Evolutionary conservation across 1,140 invertebrate genomes (phyloP).

Genomic region (Lepidurus couesii): DNA sequence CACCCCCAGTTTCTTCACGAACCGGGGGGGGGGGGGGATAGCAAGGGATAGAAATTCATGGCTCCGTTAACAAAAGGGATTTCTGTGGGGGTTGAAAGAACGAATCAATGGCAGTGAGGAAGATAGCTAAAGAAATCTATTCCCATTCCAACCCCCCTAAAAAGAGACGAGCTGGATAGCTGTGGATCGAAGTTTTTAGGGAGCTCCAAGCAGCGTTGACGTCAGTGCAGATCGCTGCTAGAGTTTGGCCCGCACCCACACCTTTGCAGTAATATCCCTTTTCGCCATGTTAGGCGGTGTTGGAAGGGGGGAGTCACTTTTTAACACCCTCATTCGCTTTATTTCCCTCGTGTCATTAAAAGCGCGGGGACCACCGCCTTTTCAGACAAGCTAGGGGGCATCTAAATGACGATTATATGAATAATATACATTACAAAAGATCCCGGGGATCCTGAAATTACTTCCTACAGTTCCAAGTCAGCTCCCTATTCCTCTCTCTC

Average conservation of each 20-base stretch:
- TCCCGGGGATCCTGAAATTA: neutral
- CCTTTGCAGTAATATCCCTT: neutral
- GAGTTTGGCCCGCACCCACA: constrained; percentile 11
- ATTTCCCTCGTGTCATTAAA: neutral
- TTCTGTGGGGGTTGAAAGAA: neutral
- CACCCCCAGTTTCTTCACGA: too few relatives aligned
- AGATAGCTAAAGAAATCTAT: constrained; percentile 8
- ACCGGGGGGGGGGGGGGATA: neutral
- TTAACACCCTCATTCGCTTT: neutral
- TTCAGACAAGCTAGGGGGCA: neutral
- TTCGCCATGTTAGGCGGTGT: neutral
- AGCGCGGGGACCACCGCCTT: neutral
- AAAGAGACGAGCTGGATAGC: neutral
- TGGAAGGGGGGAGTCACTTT: neutral
- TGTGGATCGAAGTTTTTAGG: constrained; percentile 19
- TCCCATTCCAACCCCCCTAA: neutral
- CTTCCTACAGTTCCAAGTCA: neutral
- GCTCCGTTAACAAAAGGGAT: constrained; percentile 3
- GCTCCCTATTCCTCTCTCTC: too few relatives aligned
- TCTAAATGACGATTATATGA: neutral
- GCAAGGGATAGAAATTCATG: neutral
- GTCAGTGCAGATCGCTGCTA: neutral
- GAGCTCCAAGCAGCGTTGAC: neutral
- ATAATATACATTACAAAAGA: neutral
- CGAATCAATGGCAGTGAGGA: constrained; percentile 6